Evolutionary conservation across 2,888 invertebrate species (phyloP), one percentile per base, ranked within the genome.

Genomic region (Trachelus tabidus): DNA sequence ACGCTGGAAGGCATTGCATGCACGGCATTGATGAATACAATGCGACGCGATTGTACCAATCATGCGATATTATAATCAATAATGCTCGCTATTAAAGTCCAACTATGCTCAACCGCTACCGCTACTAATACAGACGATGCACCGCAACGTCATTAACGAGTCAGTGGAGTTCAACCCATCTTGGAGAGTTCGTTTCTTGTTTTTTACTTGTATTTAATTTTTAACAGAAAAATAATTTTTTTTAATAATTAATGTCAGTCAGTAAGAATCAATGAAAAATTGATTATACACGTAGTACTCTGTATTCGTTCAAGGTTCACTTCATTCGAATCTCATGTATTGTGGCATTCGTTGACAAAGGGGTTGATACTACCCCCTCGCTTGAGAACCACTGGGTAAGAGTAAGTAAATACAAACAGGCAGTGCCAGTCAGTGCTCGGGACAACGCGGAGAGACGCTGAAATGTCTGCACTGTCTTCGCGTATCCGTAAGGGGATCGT

Each of bases 11-110:
- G 56, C 56, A 56, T 89, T 85, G 89, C 89, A 88, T 89, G 89
- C 87, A 81, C 80, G 78, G 82, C 87, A 87, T 87, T 87, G 88
- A 87, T 85, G 85, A 84, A 86, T 84, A 85, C 86, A 85, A 85
- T 84, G 85, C 83, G 84, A 88, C 86, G 84, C 88, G 88, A 89
- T 90, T 89, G 88, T 88, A 86, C 87, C 87, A 87, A 90, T 90
- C 90, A 90, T 90, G 89, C 90, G 86, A 90, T 89, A 90, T 88
- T 87, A 88, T 87, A 89, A 90, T 90, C 89, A 89, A 90, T 90
- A 90, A 90, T 84, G 84, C 85, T 82, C 80, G 79, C 86, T 85
- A 86, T 87, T 84, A 86, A 85, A 87, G 79, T 81, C 81, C 81
- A 83, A 85, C 82, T 85, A 85, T 82, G 78, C 82, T 82, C 83